Conservation (phyloP, 2,888 invertebrate species). For the Nesidiocoris tenuis region DNA sequence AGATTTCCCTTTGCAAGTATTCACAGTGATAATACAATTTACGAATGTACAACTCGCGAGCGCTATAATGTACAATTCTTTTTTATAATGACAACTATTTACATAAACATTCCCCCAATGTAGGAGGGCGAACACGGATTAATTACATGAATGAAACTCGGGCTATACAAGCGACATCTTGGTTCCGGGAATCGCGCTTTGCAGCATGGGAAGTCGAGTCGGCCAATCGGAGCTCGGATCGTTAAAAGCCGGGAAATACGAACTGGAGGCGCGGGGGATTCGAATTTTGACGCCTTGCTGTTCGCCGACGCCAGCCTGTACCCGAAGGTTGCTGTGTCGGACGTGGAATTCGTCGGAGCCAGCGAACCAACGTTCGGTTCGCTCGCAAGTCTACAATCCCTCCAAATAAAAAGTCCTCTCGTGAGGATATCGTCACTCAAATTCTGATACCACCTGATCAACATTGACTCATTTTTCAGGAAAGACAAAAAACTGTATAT, state of each 20-base stretch:
- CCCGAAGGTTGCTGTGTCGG: neutral
- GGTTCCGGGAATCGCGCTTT: slow-evolving; percentile 40
- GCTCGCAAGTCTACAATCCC: no score
- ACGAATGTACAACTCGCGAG: slow-evolving; percentile 46
- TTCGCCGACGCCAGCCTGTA: neutral
- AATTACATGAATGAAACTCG: slow-evolving; percentile 51
- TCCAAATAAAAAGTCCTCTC: no score
- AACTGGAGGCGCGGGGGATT: slow-evolving; percentile 16
- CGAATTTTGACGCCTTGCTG: neutral
- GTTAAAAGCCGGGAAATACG: slow-evolving; percentile 22
- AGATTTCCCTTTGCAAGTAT: neutral
- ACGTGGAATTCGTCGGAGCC: no score
- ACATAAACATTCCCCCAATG: slow-evolving; percentile 50
- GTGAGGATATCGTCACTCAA: no score
- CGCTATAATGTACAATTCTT: slow-evolving; percentile 49
- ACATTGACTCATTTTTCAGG: no score
- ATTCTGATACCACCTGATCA: no score
- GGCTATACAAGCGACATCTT: slow-evolving; percentile 51
- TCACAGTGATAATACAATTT: slow-evolving; percentile 20
- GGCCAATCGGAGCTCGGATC: slow-evolving; percentile 20
- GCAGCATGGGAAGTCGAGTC: slow-evolving; percentile 33
- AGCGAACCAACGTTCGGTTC: no score
- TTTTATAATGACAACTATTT: slow-evolving; percentile 50
- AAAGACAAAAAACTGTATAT: no score
- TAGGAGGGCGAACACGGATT: slow-evolving; percentile 50